Base-by-base conservation (phyloP, 2,113 vertebrate genomes). In the Rallus limicola region DNA sequence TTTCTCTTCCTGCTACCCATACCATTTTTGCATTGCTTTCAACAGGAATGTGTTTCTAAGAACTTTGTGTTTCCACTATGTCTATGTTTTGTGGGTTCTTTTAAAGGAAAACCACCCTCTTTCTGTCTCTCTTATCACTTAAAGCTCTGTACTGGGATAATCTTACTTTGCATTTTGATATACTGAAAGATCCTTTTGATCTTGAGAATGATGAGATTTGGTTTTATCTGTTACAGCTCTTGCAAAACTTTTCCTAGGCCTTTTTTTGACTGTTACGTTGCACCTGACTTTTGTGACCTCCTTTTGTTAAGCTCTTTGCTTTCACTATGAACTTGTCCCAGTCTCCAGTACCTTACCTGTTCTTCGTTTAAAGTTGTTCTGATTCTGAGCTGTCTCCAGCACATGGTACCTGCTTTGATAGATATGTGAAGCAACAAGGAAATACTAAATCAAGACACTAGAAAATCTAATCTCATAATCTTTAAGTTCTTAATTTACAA, bases 1-100 rank as follows among this genome's bases (percentile, higher is more conserved):
- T 46, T 76, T 87, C 67, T 64, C n/a, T 95, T 93, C 86, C 91
- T 96, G 72, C 60, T 83, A 33, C 65, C 75, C n/a, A 13, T n/a
- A 33, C 29, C 33, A 13, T 40, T 93, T 78, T 63, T 92, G 62
- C 36, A 60, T 56, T 83, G 62, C 72, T 91, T 95, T 91, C 65
- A 92, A 68, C 40, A 38, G 38, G 25, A 46, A 55, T 52, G n/a
- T 78, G 7, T 88, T 93, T 81, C 36, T 16, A 46, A 91, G 38
- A 64, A 26, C 33, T 90, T 90, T 2, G 0, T 44, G 6, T 80
- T 92, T 56, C 72, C 36, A 8, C 31, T 70, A 2, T 53, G 29
- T 72, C 56, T 69, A 16, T 71, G 34, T 53, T 72, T 44, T 83
- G 36, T 46, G 80, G 31, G 36, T 86, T 55, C 21, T 77, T 79